Evolutionary conservation across 2,797 vertebrate genomes (phyloP).

Genomic region (Myiotriccus ornatus): DNA sequence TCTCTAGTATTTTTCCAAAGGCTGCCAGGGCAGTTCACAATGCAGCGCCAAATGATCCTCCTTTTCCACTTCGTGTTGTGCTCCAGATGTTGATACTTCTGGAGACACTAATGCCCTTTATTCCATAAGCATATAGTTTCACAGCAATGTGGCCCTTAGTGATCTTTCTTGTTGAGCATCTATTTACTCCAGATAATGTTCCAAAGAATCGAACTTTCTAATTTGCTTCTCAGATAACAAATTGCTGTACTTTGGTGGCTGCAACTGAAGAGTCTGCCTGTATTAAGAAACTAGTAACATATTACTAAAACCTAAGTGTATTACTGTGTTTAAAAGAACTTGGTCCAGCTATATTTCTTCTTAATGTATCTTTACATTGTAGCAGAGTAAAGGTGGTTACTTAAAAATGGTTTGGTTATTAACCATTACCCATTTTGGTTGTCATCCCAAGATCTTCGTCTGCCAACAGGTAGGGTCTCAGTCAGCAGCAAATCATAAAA

Average conservation of each 20-base stretch:
- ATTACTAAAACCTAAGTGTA: background rate
- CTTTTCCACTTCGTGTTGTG: background rate
- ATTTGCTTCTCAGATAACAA: background rate
- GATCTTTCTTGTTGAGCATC: background rate
- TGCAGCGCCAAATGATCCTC: background rate
- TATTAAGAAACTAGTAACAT: background rate
- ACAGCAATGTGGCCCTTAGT: background rate
- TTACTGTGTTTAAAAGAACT: background rate
- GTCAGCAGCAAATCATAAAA: background rate
- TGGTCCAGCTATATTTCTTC: background rate
- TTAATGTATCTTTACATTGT: background rate
- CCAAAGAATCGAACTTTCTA: background rate
- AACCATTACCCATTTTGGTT: background rate
- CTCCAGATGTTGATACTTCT: slow-evolving; percentile 18
- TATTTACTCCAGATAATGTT: background rate
- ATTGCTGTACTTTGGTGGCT: background rate
- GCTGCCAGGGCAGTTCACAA: background rate
- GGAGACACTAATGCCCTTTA: background rate
- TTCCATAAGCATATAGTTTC: background rate
- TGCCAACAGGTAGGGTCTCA: background rate
- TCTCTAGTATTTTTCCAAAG: slow-evolving; percentile 14
- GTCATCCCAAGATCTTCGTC: background rate
- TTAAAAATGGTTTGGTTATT: background rate
- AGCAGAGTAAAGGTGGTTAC: background rate
- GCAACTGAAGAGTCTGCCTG: background rate